Evolutionary conservation across 2,888 invertebrate genomes (phyloP).

Genomic region (Psylliodes chrysocephalus): DNA sequence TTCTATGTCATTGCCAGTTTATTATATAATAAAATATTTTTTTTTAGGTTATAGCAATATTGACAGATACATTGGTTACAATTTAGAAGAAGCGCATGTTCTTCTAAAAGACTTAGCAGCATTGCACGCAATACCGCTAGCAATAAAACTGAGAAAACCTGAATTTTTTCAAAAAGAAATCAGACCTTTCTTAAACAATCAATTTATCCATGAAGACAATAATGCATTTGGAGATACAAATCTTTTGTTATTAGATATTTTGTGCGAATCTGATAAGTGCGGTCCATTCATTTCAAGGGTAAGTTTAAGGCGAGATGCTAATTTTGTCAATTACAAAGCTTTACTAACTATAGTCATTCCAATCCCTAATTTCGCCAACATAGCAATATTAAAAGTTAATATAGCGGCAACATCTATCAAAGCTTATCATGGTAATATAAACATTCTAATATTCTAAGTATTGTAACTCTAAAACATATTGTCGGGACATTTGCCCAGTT

Average conservation of each 20-base stretch:
- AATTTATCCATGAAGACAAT: conserved; percentile 46
- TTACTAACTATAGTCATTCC: no score
- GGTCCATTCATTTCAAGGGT: conserved; percentile 13
- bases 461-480: no score
- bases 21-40: neutral
- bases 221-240: neutral
- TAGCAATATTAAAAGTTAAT: no score
- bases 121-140: conserved; percentile 67
- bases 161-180: conserved; percentile 56
- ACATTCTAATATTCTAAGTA: no score
- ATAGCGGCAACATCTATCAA: no score
- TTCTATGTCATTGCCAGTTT: no score
- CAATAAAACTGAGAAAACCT: conserved; percentile 62
- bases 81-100: conserved; percentile 62
- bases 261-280: conserved; percentile 21
- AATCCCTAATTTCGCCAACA: no score
- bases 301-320: neutral
- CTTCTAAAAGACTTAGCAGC: conserved; percentile 64
- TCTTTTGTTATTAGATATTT: neutral
- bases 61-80: conserved; percentile 62
- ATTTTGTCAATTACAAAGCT: no score
- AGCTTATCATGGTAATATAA: no score
- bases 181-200: conserved; percentile 43
- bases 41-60: conserved; percentile 61
- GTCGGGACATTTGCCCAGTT: no score